phyloP scores from a whole-genome alignment of 2,797 vertebrate species.

The Hybognathus amarus region DNA sequence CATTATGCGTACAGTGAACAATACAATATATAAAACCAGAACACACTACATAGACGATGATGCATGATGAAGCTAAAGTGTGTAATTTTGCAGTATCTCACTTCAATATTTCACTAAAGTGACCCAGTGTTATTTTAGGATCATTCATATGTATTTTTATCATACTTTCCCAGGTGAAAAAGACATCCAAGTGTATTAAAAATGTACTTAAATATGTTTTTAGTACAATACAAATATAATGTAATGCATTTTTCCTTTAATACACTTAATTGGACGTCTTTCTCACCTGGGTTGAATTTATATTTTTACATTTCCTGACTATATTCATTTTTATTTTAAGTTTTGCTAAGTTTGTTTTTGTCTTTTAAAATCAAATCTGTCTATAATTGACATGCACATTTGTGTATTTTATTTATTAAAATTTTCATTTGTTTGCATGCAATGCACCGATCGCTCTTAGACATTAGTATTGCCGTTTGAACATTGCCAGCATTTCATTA shows the following conservation, averaged over 20 bases:
- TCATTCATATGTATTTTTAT: background rate
- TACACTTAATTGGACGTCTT: too few relatives aligned
- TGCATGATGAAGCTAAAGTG: too few relatives aligned
- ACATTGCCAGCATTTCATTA: conserved; percentile 4
- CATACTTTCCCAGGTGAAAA: too few relatives aligned
- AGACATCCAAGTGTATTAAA: too few relatives aligned
- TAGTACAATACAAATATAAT: too few relatives aligned
- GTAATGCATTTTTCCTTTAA: too few relatives aligned
- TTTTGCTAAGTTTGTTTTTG: too few relatives aligned
- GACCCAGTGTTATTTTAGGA: background rate
- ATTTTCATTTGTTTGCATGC: background rate
- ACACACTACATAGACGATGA: background rate
- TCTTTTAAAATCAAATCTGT: background rate
- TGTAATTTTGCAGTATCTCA: background rate
- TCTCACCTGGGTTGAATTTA: too few relatives aligned
- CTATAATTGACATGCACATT: background rate
- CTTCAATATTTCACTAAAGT: background rate
- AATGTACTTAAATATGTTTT: too few relatives aligned
- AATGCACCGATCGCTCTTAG: background rate
- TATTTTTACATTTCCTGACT: background rate
- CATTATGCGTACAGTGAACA: background rate
- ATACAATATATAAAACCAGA: background rate
- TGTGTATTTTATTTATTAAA: background rate
- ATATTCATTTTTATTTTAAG: background rate
- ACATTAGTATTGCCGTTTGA: background rate